A percentile compares a stretch with the other conserved stretches of the same genome.
These are phyloP conservation scores for Petroica traversi DNA, from an alignment of 2,113 vertebrate genomes.

Conservation along the genomic window DNA sequence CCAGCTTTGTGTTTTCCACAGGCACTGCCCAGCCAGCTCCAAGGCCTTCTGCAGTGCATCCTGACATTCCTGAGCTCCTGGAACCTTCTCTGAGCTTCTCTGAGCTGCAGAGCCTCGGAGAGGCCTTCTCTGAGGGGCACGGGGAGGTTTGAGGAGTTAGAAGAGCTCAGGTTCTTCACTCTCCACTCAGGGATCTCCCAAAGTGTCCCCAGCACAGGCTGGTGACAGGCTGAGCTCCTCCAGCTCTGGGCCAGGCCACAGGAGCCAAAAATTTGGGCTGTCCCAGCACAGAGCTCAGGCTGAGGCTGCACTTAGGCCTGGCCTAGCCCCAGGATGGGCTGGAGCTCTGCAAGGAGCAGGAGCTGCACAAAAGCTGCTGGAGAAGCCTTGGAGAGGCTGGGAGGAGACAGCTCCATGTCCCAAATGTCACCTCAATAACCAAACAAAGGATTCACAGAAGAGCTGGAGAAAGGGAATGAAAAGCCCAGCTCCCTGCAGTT, in stretches of 20 bases:
- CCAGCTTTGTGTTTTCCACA: neutral
- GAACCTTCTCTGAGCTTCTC: neutral
- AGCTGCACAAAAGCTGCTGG: neutral
- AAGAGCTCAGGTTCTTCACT: accelerated
- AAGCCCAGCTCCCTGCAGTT: neutral
- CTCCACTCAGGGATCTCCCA: neutral
- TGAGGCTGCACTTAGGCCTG: neutral
- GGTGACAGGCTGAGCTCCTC: neutral
- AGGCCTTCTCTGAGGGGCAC: neutral
- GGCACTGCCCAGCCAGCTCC: neutral
- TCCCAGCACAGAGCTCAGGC: neutral
- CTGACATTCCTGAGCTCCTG: neutral
- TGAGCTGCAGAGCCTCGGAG: neutral
- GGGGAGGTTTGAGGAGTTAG: neutral
- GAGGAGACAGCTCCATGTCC: neutral
- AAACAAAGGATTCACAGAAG: neutral
- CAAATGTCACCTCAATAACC: accelerated
- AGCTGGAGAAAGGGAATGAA: neutral
- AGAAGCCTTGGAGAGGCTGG: neutral
- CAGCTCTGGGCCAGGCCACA: neutral
- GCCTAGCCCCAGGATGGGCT: neutral
- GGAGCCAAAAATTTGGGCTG: neutral
- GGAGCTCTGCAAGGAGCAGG: neutral
- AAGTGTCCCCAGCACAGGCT: accelerated
- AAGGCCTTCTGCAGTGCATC: neutral